Evolutionary conservation across 1,140 invertebrate species (phyloP), one percentile per base, ranked within the genome.

Genomic region (Plodia interpunctella): DNA sequence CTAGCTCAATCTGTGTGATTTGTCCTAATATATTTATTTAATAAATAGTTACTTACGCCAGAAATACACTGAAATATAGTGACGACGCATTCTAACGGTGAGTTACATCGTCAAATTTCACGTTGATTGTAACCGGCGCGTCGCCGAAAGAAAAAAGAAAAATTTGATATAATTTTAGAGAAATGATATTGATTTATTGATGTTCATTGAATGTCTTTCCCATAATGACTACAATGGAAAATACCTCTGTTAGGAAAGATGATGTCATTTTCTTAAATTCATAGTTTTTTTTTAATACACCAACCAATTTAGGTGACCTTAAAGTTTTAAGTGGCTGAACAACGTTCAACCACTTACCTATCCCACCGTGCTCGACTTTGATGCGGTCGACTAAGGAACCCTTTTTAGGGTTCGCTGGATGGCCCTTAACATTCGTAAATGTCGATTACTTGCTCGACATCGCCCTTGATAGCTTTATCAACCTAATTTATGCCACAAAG

Each of bases 401-500:
- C 38, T 44, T 44, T 44, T n/a, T 44, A 2, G 38, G 38, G 38
- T 15, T 44, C 13, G 10, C 3, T 1, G 38, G n/a, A 44, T 44
- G 38, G 38, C 38, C 38, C 38, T 44, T 17, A 44, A 44, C 38
- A 44, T 44, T 44, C 38, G 15, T 44, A 44, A 44, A 44, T 44
- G 38, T 17, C 38, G 38, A 44, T 44, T 44, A 44, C 38, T 44
- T 44, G 38, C 38, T 44, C 15, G 38, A 44, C 38, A 44, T 44
- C 38, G 30, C 30, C 11, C 38, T n/a, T 44, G 38, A 44, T 44
- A 44, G 38, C 38, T 44, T 44, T 44, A 17, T 44, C 1, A 44
- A 44, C 38, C 38, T 44, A 44, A 44, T 44, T 44, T 44, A 44
- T 44, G 38, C n/a, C 38, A 44, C n/a, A 44, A 44, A n/a, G 38